Conservation (phyloP, 2,113 vertebrate genomes). For the Chloebia gouldiae region DNA sequence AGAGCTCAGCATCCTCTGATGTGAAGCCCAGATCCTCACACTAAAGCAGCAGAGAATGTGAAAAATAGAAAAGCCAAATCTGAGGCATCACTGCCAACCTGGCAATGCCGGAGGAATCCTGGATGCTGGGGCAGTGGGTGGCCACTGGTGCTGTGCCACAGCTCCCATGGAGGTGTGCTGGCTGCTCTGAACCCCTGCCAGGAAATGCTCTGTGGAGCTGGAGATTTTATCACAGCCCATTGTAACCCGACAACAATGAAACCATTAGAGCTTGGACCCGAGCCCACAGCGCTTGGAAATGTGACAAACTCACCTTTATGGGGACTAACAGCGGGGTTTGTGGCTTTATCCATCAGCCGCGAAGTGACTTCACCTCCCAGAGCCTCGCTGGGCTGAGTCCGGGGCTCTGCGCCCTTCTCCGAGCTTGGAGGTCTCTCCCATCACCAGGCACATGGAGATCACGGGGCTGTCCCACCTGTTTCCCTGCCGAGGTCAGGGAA, state of each 20-base stretch:
- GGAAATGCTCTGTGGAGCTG: neutral
- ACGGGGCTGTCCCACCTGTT: neutral
- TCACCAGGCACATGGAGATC: neutral
- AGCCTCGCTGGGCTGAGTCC: accelerated
- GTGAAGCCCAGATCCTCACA: neutral
- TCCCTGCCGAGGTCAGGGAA: neutral
- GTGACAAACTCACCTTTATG: neutral
- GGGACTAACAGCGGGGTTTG: neutral
- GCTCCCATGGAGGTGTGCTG: neutral
- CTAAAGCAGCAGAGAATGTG: neutral
- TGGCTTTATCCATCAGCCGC: neutral
- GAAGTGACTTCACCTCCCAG: accelerated
- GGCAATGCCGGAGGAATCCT: neutral
- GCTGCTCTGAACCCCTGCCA: neutral
- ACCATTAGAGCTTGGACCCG: neutral
- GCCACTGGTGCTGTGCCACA: neutral
- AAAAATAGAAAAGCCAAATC: neutral
- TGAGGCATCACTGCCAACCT: neutral
- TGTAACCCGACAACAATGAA: neutral
- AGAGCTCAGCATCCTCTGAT: neutral
- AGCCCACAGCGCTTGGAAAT: neutral
- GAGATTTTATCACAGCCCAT: neutral
- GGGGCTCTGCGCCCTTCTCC: neutral
- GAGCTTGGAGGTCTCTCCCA: neutral
- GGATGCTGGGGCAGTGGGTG: neutral